Evolutionary conservation across 1,140 invertebrate genomes (phyloP).

Genomic region (Calosoma granatense): DNA sequence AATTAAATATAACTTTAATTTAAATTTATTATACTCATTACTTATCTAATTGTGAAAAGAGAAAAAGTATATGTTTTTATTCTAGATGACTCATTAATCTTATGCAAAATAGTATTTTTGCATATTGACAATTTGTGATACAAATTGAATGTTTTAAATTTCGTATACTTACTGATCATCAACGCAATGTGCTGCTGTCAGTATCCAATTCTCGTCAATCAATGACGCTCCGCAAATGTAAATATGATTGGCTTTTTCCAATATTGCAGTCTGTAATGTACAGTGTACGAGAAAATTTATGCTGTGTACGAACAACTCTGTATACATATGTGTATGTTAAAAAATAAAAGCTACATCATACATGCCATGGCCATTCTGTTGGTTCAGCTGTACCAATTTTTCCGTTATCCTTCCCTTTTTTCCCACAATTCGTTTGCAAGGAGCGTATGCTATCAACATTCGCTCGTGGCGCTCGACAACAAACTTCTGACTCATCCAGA

Average conservation of each 20-base stretch:
- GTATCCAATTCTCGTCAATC: constrained; percentile 40
- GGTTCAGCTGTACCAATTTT: background rate
- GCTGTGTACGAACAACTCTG: no score
- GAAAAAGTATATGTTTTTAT: no score
- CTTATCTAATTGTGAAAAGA: no score
- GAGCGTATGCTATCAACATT: background rate
- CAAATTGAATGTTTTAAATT: no score
- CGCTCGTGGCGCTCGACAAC: background rate
- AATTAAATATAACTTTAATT: no score
- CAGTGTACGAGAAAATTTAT: no score
- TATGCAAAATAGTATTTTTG: no score
- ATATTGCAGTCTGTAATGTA: background rate
- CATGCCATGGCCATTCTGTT: constrained; percentile 1
- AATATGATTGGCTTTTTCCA: constrained; percentile 4
- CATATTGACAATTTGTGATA: no score
- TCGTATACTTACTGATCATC: background rate
- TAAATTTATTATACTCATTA: no score
- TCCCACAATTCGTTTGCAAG: background rate
- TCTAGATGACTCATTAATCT: no score
- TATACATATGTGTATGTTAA: no score
- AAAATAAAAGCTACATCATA: no score
- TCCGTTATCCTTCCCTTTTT: background rate
- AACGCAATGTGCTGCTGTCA: constrained; percentile 47
- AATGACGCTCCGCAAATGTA: constrained; percentile 45
- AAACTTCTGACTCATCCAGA: background rate